Evolutionary conservation across 2,113 vertebrate genomes (phyloP).

Genomic region (Merops nubicus): DNA sequence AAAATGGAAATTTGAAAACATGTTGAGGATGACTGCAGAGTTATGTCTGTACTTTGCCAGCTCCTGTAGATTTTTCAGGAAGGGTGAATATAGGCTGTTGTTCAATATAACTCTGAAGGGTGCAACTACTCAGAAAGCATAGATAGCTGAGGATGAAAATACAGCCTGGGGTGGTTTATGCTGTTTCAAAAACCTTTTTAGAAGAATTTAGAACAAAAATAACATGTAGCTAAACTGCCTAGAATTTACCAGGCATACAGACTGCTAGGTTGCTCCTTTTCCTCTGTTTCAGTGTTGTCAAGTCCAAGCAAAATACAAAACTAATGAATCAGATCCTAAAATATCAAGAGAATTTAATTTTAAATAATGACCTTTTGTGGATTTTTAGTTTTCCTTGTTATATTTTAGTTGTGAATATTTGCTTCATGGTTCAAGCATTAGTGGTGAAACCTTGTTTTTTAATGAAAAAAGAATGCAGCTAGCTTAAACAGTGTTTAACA

Average conservation of each 20-base stretch:
- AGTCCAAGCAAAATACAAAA: neutral
- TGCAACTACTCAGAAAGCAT: neutral
- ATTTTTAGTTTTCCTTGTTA: neutral
- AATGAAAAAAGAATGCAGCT: neutral
- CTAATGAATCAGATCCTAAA: neutral
- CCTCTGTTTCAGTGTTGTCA: neutral
- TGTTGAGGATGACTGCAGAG: conserved; percentile 10
- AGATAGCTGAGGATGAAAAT: neutral
- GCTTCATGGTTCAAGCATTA: neutral
- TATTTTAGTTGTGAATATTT: neutral
- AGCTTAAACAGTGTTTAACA: neutral
- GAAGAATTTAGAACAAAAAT: neutral
- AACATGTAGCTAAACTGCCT: neutral
- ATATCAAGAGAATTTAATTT: neutral
- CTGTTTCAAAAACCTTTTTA: neutral
- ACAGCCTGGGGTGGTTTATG: neutral
- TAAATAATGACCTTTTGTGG: neutral
- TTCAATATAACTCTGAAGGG: neutral
- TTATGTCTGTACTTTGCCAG: neutral
- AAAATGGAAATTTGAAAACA: conserved; percentile 26
- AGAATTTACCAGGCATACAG: neutral
- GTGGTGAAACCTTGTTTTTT: neutral
- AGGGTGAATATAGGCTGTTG: neutral
- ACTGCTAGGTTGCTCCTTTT: neutral
- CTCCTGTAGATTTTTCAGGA: conserved; percentile 13